Base-by-base conservation (phyloP, 1,140 invertebrate species). In the Drosophila paulistorum region DNA sequence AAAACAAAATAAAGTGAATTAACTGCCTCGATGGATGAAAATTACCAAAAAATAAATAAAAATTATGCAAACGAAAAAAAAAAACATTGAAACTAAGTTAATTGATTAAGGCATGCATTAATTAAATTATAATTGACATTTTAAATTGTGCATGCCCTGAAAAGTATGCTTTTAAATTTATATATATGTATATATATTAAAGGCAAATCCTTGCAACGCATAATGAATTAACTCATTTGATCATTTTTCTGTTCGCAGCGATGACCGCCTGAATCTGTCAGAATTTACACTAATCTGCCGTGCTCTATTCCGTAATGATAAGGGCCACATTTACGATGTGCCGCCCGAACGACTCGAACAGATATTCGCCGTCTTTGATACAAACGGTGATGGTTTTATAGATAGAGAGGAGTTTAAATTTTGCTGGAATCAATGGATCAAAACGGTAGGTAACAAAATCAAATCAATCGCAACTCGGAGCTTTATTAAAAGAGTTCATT, bases 351-450 rank as follows among this genome's bases (percentile, higher is more conserved):
- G 95, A 78, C 93, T 96, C n/a, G 93, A 94, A 30, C 95, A 97
- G 68, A 95, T 97, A 74, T 97, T 97, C 92, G 93, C 94, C 58
- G 95, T 97, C 39, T 97, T 97, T 81, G 96, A 97, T 92, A 94
- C 93, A 63, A 96, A 97, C 76, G 92, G 83, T 68, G 97, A 98
- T 93, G 96, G 96, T 2, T 94, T 94, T 80, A 95, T 98, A 42
- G 96, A 97, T 90, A 94, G 94, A 63, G 95, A 97, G 78, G 97
- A 98, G 92, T 98, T 98, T 91, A 93, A 93, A 41, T 95, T 95
- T 89, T 96, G 95, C 81, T 97, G 96, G 96, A 96, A 96, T 92
- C 95, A 95, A 81, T 97, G 96, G 96, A 97, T 97, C 71, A 97
- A 96, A 95, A 94, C 95, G 20, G 20, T 23, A 23, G 20, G 20